Conservation (phyloP, 2,113 vertebrate genomes). For the Motacilla alba region DNA sequence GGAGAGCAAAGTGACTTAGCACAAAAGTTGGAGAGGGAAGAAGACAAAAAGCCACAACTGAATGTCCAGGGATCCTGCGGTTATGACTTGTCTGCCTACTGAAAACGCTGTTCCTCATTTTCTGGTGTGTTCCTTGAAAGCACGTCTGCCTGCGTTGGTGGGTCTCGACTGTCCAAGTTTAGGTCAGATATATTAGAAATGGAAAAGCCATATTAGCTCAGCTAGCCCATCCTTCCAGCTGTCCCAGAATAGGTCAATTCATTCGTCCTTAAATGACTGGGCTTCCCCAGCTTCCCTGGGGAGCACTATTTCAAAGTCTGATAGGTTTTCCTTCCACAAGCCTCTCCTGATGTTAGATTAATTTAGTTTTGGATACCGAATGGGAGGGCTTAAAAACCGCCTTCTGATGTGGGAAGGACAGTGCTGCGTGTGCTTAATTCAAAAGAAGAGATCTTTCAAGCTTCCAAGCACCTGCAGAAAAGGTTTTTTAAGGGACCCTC, state of each 20-base stretch:
- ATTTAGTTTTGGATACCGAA: not conserved
- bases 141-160: not conserved
- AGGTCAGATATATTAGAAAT: conserved; percentile 21
- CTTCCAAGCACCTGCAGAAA: not conserved
- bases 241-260: not conserved
- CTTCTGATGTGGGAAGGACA: not conserved
- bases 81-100: conserved; percentile 43
- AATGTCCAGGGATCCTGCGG: conserved; percentile 52
- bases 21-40: conserved; percentile 42
- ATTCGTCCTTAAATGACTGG: not conserved
- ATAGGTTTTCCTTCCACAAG: not conserved
- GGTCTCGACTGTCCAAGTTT: not conserved
- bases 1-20: conserved; percentile 28
- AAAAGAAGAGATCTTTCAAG: not conserved
- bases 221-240: not conserved
- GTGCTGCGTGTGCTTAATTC: not conserved
- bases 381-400: not conserved
- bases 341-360: not conserved
- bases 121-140: conserved; percentile 45
- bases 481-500: not conserved
- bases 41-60: conserved; percentile 52
- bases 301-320: not conserved
- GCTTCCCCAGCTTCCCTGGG: not conserved
- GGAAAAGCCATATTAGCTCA: conserved; percentile 34
- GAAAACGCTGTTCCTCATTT: conserved; percentile 22